Evolutionary conservation across 2,888 invertebrate species (phyloP).

Genomic region (Onthophagus sagittarius): DNA sequence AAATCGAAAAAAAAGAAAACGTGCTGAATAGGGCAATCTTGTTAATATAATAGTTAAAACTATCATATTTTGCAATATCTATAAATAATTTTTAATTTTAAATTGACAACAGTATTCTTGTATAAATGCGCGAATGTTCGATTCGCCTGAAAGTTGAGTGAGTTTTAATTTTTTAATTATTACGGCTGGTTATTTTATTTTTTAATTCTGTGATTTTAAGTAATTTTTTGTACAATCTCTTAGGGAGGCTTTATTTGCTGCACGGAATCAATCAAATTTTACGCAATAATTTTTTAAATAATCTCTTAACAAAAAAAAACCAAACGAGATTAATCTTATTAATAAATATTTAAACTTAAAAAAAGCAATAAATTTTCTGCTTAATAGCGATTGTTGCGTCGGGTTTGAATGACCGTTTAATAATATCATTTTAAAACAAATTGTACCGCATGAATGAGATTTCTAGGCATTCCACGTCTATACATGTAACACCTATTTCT

Average conservation of each 20-base stretch:
- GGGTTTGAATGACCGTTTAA: background rate
- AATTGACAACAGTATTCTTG: slow-evolving; percentile 25
- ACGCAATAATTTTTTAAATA: background rate
- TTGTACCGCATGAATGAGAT: background rate
- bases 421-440: background rate
- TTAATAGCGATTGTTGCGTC: slow-evolving; percentile 7
- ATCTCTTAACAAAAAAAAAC: background rate
- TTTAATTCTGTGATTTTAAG: slow-evolving; percentile 11
- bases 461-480: slow-evolving; percentile 11
- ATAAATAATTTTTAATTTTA: background rate
- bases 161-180: background rate
- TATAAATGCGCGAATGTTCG: slow-evolving; percentile 13
- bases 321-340: too few relatives aligned
- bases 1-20: background rate
- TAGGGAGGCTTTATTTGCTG: background rate
- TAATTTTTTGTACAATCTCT: slow-evolving; percentile 10
- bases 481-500: background rate
- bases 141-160: background rate
- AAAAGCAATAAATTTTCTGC: slow-evolving; percentile 1
- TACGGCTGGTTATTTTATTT: background rate
- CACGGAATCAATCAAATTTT: background rate
- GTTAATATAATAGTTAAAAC: background rate
- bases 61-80: background rate
- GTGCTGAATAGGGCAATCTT: background rate
- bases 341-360: background rate